Percentiles rank a stretch among this genome's conserved stretches.
Evolutionary conservation across 2,797 vertebrate species (phyloP).

Genomic region (Chelonia mydas): DNA sequence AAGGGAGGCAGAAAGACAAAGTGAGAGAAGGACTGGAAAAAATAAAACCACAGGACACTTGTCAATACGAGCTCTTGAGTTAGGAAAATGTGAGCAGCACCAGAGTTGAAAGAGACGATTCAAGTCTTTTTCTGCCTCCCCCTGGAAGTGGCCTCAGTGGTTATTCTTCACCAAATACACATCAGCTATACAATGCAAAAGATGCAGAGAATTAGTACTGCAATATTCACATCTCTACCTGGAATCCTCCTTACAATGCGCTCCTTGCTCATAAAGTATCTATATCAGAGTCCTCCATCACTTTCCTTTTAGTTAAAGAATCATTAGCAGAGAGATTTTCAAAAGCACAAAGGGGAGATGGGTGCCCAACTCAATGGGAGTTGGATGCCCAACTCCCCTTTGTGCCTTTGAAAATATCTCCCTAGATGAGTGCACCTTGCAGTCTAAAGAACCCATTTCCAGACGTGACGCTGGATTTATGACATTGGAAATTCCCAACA

Average conservation of each 20-base stretch:
- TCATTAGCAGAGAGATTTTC: neutral
- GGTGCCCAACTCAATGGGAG: slow-evolving; percentile 1
- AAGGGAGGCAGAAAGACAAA: slow-evolving; percentile 30
- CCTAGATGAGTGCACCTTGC: neutral
- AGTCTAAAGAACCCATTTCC: slow-evolving; percentile 32
- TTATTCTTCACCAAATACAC: neutral
- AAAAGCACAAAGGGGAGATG: neutral
- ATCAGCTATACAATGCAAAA: neutral
- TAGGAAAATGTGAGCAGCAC: neutral
- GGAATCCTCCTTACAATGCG: neutral
- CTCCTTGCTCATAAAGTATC: neutral
- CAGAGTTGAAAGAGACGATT: slow-evolving; percentile 13
- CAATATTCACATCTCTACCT: neutral
- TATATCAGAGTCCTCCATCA: neutral
- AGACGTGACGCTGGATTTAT: slow-evolving; percentile 37
- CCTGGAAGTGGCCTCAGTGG: neutral
- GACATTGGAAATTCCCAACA: neutral
- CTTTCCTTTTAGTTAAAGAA: neutral
- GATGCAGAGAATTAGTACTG: neutral
- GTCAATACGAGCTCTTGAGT: slow-evolving; percentile 57
- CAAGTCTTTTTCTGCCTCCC: neutral
- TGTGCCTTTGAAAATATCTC: neutral
- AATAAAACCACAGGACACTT: slow-evolving; percentile 50
- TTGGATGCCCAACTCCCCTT: neutral
- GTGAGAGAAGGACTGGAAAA: slow-evolving; percentile 28